Conservation (phyloP, 1,140 invertebrate species). For the Listronotus bonariensis region DNA sequence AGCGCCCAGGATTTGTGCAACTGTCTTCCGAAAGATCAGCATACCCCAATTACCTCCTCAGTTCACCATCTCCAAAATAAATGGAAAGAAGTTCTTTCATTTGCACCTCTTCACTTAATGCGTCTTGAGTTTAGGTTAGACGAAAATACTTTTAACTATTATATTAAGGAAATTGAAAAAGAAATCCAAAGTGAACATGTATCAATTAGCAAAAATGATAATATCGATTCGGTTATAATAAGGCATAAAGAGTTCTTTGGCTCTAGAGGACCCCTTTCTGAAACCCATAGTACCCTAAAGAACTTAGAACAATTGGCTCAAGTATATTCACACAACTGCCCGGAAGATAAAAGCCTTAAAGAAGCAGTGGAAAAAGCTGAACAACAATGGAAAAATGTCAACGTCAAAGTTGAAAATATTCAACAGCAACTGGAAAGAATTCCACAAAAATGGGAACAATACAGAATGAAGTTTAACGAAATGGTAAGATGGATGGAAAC, state of each 20-base stretch:
- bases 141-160: constrained; percentile 82
- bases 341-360: constrained; percentile 66
- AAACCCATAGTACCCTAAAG: constrained; percentile 75
- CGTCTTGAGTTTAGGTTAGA: constrained; percentile 87
- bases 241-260: constrained; percentile 80
- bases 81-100: constrained; percentile 78
- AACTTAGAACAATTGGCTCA: constrained; percentile 73
- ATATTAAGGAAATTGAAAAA: constrained; percentile 86
- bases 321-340: constrained; percentile 67
- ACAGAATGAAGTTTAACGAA: constrained; percentile 79
- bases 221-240: constrained; percentile 75
- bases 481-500: constrained; percentile 91
- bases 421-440: constrained; percentile 81
- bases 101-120: constrained; percentile 83
- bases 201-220: constrained; percentile 82
- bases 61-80: constrained; percentile 73
- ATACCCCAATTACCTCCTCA: constrained; percentile 68
- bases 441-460: constrained; percentile 87
- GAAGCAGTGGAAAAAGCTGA: constrained; percentile 71
- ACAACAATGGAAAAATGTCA: constrained; percentile 74
- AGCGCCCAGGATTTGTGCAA: constrained; percentile 80
- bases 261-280: constrained; percentile 68
- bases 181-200: constrained; percentile 86
- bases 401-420: constrained; percentile 72
- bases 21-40: constrained; percentile 68